A percentile compares a stretch with the other conserved stretches of the same genome.
These are phyloP conservation scores for Orthosia cruda DNA, from an alignment of 2,888 invertebrate species.

Conservation along the genomic window DNA sequence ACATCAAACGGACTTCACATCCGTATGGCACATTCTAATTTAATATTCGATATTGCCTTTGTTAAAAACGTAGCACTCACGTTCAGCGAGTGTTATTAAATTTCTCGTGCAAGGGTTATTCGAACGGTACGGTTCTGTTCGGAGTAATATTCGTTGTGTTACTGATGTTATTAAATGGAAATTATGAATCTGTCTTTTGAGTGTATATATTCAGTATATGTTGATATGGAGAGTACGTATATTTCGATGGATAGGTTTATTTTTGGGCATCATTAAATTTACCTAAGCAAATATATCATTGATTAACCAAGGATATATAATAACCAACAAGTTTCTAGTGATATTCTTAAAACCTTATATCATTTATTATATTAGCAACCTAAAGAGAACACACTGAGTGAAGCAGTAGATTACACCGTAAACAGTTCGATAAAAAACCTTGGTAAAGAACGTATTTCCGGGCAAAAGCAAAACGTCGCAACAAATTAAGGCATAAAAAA, in stretches of 20 bases:
- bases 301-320: background rate
- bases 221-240: background rate
- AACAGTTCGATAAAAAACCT: conserved; percentile 17
- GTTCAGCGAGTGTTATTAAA: conserved; percentile 85
- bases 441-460: conserved; percentile 19
- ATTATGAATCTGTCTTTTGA: conserved; percentile 26
- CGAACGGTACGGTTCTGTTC: conserved; percentile 61
- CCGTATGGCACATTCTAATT: conserved; percentile 87
- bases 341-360: background rate
- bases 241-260: background rate
- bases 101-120: conserved; percentile 83
- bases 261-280: background rate
- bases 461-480: conserved; percentile 53
- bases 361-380: background rate
- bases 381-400: background rate
- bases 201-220: background rate
- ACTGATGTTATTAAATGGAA: conserved; percentile 44
- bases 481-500: conserved; percentile 76
- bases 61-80: conserved; percentile 86
- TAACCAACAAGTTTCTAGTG: background rate
- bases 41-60: conserved; percentile 87
- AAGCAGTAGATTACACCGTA: background rate
- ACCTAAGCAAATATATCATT: too few relatives aligned
- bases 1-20: conserved; percentile 90
- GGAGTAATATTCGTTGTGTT: conserved; percentile 52